Conservation (phyloP, 2,113 vertebrate genomes). For the Puntigrus tetrazona region DNA sequence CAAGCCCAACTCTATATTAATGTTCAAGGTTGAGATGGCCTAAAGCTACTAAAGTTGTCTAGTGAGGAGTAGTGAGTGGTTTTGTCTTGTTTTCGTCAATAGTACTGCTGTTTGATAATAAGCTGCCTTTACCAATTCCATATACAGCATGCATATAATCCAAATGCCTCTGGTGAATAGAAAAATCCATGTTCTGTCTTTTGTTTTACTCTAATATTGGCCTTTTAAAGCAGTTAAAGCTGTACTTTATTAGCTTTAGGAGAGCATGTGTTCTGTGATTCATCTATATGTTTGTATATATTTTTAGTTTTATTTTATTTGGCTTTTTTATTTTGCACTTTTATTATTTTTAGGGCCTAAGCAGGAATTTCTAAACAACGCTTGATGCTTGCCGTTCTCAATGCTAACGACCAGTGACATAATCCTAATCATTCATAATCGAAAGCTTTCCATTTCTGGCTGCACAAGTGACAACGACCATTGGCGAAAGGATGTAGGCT, state of each 20-base stretch:
- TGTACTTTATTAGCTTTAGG: neutral
- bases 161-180: neutral
- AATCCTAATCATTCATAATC: neutral
- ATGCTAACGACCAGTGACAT: neutral
- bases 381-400: too few relatives aligned
- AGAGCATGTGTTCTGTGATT: neutral
- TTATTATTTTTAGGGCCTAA: too few relatives aligned
- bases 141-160: neutral
- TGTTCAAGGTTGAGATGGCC: neutral
- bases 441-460: neutral
- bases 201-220: neutral
- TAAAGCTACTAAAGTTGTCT: neutral
- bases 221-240: neutral
- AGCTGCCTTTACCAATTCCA: neutral
- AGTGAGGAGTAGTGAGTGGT: neutral
- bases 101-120: neutral
- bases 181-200: neutral
- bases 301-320: too few relatives aligned
- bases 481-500: too few relatives aligned
- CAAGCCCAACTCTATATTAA: neutral
- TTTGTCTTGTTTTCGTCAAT: neutral
- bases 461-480: neutral
- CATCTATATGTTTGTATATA: too few relatives aligned
- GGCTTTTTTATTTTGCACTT: too few relatives aligned
- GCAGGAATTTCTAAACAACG: too few relatives aligned